Base-by-base conservation (phyloP, 2,888 invertebrate genomes). In the Tinea pellionella region DNA sequence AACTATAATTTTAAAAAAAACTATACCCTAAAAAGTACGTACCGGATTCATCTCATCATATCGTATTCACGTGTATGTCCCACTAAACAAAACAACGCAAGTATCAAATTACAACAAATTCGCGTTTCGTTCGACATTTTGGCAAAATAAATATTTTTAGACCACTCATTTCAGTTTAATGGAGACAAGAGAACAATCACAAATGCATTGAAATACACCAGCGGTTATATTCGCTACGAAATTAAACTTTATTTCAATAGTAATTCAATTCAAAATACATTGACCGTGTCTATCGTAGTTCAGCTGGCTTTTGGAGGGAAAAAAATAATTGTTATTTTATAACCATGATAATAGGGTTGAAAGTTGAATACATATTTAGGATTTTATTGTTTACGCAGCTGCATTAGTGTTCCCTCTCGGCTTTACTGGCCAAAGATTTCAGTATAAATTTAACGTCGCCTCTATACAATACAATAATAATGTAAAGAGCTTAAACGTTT, bases 401-500 rank as follows among this genome's bases (percentile, higher is more conserved):
- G 71, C 67, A 29, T 47, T 47, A 15, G 16, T 9, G 37, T 7
- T 18, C 30, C 59, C 43, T 13, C 19, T 13, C 29, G 12, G 41
- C 11, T 62, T 61, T 61, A 58, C 65, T 63, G 59, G 64, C 66
- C 63, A 64, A 43, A 41, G 32, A 37, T 32, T 37, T 37, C 56
- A 29, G 43, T 60, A 29, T 59, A 51, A 19, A 18, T 53, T 59
- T 56, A 32, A 59, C 60, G 62, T 69, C 73, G 69, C 73, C 70
- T 70, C 68, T 62, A 67, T 61, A 79, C 78, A 81, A 77, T 75
- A 65, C 69, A 71, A 73, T 73, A 74, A 76, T 77, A 73, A 70
- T 78, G 73, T 79, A 75, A 77, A 73, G 72, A 75, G 82, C 75
- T 81, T 82, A 77, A 80, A 75, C 68, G 74, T 73, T 73, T 72